A percentile compares a stretch with the other conserved stretches of the same genome.
Evolutionary conservation across 2,113 vertebrate genomes (phyloP).

Genomic region (Indri indri): DNA sequence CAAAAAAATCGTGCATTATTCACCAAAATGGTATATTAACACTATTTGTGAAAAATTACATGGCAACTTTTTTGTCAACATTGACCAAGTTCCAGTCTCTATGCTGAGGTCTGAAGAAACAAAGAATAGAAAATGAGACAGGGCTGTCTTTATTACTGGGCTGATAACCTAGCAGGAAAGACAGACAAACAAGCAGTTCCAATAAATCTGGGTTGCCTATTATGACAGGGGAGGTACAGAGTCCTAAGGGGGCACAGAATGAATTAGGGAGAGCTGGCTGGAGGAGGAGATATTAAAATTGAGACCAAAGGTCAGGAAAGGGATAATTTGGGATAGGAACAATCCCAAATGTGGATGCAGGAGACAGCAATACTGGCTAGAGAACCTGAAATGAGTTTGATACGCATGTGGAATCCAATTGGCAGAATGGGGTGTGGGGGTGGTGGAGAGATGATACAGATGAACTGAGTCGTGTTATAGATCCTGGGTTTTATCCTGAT

Average conservation of each 20-base stretch:
- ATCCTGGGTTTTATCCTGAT: background rate
- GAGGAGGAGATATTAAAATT: background rate
- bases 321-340: background rate
- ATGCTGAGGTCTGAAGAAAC: background rate
- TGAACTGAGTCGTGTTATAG: background rate
- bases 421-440: rapidly evolving
- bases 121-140: background rate
- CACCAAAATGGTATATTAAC: background rate
- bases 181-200: background rate
- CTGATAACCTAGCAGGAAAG: background rate
- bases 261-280: background rate
- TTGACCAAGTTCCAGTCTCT: background rate
- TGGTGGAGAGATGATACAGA: background rate
- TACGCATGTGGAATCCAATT: background rate
- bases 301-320: background rate
- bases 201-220: background rate
- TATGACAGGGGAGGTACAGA: background rate
- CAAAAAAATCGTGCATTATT: background rate
- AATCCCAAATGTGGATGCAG: background rate
- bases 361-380: background rate
- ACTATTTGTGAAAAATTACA: background rate
- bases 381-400: background rate
- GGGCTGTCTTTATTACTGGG: background rate
- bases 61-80: background rate
- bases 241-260: background rate